Base-by-base conservation (phyloP, 2,888 invertebrate genomes). In the Parascotia fuliginaria region DNA sequence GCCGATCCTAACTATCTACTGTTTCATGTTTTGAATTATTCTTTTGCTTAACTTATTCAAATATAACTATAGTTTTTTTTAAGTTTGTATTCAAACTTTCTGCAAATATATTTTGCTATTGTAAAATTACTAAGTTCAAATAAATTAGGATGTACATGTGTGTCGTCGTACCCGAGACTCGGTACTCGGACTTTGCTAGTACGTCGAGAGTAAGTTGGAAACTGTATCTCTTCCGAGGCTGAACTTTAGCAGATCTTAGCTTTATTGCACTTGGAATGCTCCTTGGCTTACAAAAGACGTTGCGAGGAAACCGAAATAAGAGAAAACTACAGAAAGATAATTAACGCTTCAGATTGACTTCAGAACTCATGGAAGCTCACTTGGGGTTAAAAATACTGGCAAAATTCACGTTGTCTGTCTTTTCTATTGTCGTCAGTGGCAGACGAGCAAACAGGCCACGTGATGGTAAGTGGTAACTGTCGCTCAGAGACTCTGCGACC, bases 201-300 rank as follows among this genome's bases (percentile, higher is more conserved):
- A 64, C 47, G 28, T 63, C 55, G 32, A 43, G 41, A 47, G 44
- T 45, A 59, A 63, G 46, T 63, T 63, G 41, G 45, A 40, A 53
- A 47, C 49, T 56, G 50, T 63, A 56, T 60, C 53, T 63, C 53
- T 63, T 56, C 50, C 43, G 39, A 43, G 50, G 56, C 50, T 63
- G 49, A 60, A 60, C 47, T 63, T 63, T 51, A 53, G 44, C 49
- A 55, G 52, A 47, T 42, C 45, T 63, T 63, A 63, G 62, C 62
- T 63, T 63, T 63, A 63, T 53, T 60, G 60, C 60, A 64, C 49
- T 56, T 50, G 29, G 43, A 55, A 51, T 56, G 50, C 47, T 56
- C 40, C 24, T 14, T 45, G 38, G 36, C 57, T 60, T 60, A 57
- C 42, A 37, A 45, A 48, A 50, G 42, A 43, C 34, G 27, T 51